Evolutionary conservation across 2,888 invertebrate species (phyloP), one percentile per base, ranked within the genome.

Genomic region (Gymnosoma rotundatum): DNA sequence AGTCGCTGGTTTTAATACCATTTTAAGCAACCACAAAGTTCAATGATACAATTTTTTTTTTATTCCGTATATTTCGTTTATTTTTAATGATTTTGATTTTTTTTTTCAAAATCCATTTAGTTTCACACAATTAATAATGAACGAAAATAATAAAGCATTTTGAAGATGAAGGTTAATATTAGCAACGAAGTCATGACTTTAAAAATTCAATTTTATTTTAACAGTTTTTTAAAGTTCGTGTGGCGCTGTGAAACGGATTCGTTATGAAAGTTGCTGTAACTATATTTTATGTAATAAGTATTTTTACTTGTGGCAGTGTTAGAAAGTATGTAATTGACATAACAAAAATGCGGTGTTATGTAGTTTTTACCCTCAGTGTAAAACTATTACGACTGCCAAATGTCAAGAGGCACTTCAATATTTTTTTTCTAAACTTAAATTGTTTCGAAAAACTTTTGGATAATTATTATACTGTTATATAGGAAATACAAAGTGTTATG

Each of bases 21-120:
- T 72, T 76, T 83, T 56, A 32, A 73, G 66, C 54, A 61, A 80
- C 76, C 61, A 50, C 83, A 76, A 83, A 83, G 83, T 83, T 83
- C 76, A 83, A 69, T 73, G 80, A 67, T 80, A 83, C 16, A 74
- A 48, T 36, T 60, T 60, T 16, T 48, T n/a, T 52, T 42, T 10
- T n/a, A n/a, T n/a, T n/a, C n/a, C n/a, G 38, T 5, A 4, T 25
- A 4, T 25, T 25, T 32, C 6, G 20, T 60, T 67, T 42, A 52
- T 61, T 61, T 54, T 25, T 18, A 38, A 78, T 64, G 50, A 66
- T 72, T 72, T 50, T 54, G 48, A 12, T 58, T 32, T 72, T 50
- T 64, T 42, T 42, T 58, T 38, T 18, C 25, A 25, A 38, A n/a
- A 50, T 36, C 9, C 61, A 70, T 73, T 74, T 73, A 21, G 32